phyloP scores from a whole-genome alignment of 2,888 invertebrate species.

The Clistopyga incitator region DNA sequence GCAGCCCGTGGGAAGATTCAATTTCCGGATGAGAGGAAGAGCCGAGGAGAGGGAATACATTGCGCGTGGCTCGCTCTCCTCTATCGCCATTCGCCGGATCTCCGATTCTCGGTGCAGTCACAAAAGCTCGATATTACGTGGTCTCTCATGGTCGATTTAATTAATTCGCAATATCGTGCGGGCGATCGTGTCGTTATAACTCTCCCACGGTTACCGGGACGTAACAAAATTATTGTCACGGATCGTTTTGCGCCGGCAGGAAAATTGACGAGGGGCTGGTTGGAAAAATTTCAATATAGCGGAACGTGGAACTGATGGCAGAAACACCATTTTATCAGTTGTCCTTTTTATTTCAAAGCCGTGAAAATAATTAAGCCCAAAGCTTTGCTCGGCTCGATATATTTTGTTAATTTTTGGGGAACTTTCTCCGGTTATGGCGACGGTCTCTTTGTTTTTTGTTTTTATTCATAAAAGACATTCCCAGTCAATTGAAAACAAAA shows the following conservation, averaged over 20 bases:
- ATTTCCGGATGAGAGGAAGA: slow-evolving; percentile 61
- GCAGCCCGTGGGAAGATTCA: slow-evolving; percentile 57
- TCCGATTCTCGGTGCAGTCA: slow-evolving; percentile 37
- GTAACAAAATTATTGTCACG: slow-evolving; percentile 33
- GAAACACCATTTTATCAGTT: neutral
- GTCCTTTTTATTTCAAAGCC: neutral
- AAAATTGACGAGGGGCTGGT: slow-evolving; percentile 26
- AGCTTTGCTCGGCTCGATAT: no score
- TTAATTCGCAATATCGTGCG: slow-evolving; percentile 53
- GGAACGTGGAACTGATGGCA: neutral
- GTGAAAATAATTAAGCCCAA: no score
- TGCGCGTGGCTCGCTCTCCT: slow-evolving; percentile 37
- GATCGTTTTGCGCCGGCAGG: neutral
- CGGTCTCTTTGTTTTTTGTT: no score
- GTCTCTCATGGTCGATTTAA: slow-evolving; percentile 57
- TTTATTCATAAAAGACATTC: no score
- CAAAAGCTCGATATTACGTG: slow-evolving; percentile 49
- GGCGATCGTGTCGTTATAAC: slow-evolving; percentile 21
- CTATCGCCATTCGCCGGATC: slow-evolving; percentile 46
- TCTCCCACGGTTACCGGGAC: slow-evolving; percentile 16
- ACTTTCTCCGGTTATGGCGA: no score
- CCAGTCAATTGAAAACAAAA: no score
- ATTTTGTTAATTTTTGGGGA: no score
- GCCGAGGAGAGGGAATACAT: slow-evolving; percentile 39
- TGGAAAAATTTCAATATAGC: neutral